Evolutionary conservation across 2,888 invertebrate species (phyloP).

Genomic region (Muscina levida): DNA sequence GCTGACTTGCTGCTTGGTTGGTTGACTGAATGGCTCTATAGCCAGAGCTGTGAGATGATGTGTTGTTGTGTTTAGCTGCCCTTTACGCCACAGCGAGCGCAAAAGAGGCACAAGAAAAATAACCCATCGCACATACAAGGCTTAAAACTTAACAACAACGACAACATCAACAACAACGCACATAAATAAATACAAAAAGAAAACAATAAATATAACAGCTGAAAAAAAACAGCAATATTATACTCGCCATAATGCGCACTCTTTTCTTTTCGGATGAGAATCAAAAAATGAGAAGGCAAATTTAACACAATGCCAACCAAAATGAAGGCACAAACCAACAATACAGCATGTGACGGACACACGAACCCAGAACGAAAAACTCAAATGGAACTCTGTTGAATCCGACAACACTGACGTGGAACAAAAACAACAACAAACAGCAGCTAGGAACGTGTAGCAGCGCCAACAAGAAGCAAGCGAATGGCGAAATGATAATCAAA

Average conservation of each 20-base stretch:
- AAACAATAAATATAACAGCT: constrained; percentile 30
- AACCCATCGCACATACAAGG: constrained; percentile 43
- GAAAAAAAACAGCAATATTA: constrained; percentile 42
- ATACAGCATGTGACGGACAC: background rate
- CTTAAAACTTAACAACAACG: constrained; percentile 21
- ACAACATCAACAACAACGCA: constrained; percentile 7
- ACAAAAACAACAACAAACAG: background rate
- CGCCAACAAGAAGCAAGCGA: constrained; percentile 12
- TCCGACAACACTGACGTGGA: no score
- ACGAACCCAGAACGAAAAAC: background rate
- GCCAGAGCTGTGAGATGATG: no score
- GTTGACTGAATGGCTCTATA: background rate
- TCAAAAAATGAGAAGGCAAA: constrained; percentile 56
- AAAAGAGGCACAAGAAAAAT: constrained; percentile 23
- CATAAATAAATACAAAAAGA: constrained; percentile 38
- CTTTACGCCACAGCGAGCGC: constrained; percentile 19
- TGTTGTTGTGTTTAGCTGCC: constrained; percentile 58
- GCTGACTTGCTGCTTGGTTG: constrained; percentile 2
- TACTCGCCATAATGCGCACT: constrained; percentile 46
- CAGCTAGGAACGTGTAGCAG: background rate
- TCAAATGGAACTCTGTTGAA: constrained; percentile 25
- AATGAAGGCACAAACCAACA: constrained; percentile 17
- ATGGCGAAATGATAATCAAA: constrained; percentile 35
- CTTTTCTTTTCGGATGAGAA: constrained; percentile 21
- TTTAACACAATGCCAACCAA: constrained; percentile 42